Percentiles rank a stretch among this genome's conserved stretches.
Evolutionary conservation across 2,888 invertebrate genomes (phyloP).

Genomic region (Fragum sueziense): DNA sequence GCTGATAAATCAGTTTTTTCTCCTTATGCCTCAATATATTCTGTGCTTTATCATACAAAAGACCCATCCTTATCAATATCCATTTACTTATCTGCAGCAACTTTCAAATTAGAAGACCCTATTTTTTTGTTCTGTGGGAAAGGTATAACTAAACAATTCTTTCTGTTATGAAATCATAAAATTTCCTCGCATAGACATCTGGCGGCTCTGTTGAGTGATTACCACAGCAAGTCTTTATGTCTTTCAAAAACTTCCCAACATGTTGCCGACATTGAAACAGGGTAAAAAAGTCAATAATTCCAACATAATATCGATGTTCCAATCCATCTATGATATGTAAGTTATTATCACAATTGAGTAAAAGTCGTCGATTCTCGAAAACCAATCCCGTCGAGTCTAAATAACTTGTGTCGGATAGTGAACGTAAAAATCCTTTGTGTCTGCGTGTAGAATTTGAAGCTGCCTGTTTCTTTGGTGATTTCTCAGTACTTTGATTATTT

Average conservation of each 20-base stretch:
- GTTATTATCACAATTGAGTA: conserved; percentile 72
- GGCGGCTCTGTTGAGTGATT: conserved; percentile 76
- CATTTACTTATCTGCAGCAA: too few species aligned
- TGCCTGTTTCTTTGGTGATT: background rate
- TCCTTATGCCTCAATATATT: too few species aligned
- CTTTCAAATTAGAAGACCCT: too few species aligned
- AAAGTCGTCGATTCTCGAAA: conserved; percentile 66
- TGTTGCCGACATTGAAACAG: conserved; percentile 69
- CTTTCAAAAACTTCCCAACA: conserved; percentile 68
- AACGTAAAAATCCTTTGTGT: conserved; percentile 36
- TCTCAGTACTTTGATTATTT: background rate
- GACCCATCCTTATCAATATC: too few species aligned
- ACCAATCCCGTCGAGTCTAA: conserved; percentile 50
- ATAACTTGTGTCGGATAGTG: conserved; percentile 55
- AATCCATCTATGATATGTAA: conserved; percentile 77
- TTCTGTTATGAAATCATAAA: conserved; percentile 68
- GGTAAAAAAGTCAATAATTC: conserved; percentile 78
- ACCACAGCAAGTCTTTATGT: conserved; percentile 69
- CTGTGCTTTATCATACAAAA: too few species aligned
- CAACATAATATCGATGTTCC: conserved; percentile 72
- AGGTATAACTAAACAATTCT: conserved; percentile 39
- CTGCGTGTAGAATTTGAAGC: background rate
- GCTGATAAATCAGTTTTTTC: too few species aligned
- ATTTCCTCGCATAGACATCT: conserved; percentile 68
- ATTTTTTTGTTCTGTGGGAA: too few species aligned